A percentile compares a stretch with the other conserved stretches of the same genome.
phyloP scores from a whole-genome alignment of 1,140 invertebrate genomes.

The Lutraria rhynchaena region DNA sequence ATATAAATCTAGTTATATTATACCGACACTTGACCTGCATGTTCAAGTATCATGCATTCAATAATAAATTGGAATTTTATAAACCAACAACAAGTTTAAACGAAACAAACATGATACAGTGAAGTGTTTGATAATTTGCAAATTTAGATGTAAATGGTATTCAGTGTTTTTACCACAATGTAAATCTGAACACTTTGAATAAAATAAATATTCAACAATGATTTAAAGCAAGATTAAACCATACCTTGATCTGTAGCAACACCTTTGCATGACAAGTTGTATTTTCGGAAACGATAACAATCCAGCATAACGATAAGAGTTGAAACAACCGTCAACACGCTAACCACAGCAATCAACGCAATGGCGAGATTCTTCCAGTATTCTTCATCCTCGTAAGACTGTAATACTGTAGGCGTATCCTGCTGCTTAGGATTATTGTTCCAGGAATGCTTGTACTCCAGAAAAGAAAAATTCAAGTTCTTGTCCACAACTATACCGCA shows the following conservation, averaged over 20 bases:
- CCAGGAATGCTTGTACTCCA: not conserved
- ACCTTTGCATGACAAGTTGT: slow-evolving; percentile 33
- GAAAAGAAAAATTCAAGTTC: slow-evolving; percentile 7
- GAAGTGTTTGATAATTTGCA: too few species aligned
- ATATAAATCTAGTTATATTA: too few species aligned
- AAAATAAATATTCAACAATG: too few species aligned
- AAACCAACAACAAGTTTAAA: too few species aligned
- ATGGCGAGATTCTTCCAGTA: slow-evolving; percentile 48
- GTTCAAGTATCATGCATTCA: too few species aligned
- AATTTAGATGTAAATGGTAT: too few species aligned
- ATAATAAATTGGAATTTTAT: too few species aligned
- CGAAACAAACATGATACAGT: too few species aligned
- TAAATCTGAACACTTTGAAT: too few species aligned
- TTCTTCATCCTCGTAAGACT: slow-evolving; percentile 14
- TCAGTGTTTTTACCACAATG: too few species aligned
- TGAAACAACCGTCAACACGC: slow-evolving; percentile 27
- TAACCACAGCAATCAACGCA: slow-evolving; percentile 43
- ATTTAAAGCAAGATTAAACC: too few species aligned
- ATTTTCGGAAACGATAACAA: slow-evolving; percentile 22
- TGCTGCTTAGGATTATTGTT: not conserved
- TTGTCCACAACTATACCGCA: not conserved
- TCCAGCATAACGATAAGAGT: slow-evolving; percentile 26
- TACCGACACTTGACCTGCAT: too few species aligned
- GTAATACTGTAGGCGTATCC: slow-evolving; percentile 23
- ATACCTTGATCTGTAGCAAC: slow-evolving; percentile 39